Percentiles rank a stretch among this genome's conserved stretches.
Conservation (phyloP, 2,888 invertebrate genomes). For the Tanaodytes sp. region DNA sequence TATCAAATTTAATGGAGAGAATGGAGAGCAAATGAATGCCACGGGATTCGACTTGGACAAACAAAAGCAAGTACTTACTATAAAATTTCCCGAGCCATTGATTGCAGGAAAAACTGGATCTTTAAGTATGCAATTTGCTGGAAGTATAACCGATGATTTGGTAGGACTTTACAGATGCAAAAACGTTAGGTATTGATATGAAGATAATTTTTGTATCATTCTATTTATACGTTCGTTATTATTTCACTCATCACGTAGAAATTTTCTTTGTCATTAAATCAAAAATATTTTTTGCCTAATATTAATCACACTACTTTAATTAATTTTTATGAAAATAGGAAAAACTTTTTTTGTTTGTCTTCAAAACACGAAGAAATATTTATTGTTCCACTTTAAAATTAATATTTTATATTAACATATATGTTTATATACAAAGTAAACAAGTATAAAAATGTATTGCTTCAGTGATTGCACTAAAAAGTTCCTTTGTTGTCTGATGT, state of each 20-base stretch:
- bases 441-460: slow-evolving; percentile 98
- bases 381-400: too few species aligned
- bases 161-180: slow-evolving; percentile 96
- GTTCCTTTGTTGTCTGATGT: slow-evolving; percentile 90
- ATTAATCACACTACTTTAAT: too few species aligned
- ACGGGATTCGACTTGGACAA: slow-evolving; percentile 68
- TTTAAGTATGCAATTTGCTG: slow-evolving; percentile 84
- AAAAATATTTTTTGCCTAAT: too few species aligned
- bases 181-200: slow-evolving; percentile 80
- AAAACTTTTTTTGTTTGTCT: too few species aligned
- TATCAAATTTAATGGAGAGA: slow-evolving; percentile 75
- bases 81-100: slow-evolving; percentile 79
- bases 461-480: slow-evolving; percentile 95
- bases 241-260: too few species aligned
- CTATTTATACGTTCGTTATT: too few species aligned
- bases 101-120: slow-evolving; percentile 75
- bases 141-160: slow-evolving; percentile 92
- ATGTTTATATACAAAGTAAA: too few species aligned
- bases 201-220: too few species aligned
- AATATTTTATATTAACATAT: too few species aligned
- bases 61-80: slow-evolving; percentile 79
- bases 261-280: too few species aligned
- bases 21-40: slow-evolving; percentile 71
- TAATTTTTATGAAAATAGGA: too few species aligned
- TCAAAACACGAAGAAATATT: too few species aligned